These are phyloP conservation scores for Ametastegia equiseti DNA, from an alignment of 2,888 invertebrate species.

Conservation along the genomic window DNA sequence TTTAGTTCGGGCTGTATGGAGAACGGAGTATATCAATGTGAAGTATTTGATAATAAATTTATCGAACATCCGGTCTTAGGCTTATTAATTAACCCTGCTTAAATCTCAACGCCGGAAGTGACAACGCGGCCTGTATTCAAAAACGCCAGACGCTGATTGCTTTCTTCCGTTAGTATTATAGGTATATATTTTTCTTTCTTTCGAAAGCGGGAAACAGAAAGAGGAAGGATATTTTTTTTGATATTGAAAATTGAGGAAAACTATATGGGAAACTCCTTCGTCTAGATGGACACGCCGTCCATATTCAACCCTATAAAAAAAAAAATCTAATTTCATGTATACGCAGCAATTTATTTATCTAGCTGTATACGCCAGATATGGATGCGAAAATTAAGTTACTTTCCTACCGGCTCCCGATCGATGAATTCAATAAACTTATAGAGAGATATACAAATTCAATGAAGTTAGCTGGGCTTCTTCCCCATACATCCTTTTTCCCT, in stretches of 20 bases:
- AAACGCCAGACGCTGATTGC: neutral
- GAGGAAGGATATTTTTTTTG: neutral
- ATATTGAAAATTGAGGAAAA: neutral
- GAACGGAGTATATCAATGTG: constrained; percentile 47
- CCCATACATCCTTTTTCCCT: neutral
- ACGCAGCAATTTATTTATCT: neutral
- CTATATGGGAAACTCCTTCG: neutral
- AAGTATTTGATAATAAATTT: constrained; percentile 50
- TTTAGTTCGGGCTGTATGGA: neutral
- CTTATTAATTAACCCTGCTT: constrained; percentile 46
- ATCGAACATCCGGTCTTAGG: constrained; percentile 47
- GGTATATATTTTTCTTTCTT: neutral
- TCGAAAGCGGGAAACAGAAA: neutral
- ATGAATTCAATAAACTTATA: constrained; percentile 19
- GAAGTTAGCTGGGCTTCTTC: constrained; percentile 27
- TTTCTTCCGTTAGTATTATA: constrained; percentile 30
- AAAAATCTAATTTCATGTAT: constrained; percentile 8
- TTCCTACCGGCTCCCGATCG: neutral
- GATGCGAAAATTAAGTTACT: constrained; percentile 10
- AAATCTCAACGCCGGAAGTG: constrained; percentile 46
- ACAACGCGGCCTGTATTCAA: constrained; percentile 60
- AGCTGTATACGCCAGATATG: neutral
- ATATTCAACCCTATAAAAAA: neutral
- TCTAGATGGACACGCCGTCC: neutral
- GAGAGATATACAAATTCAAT: neutral